These are phyloP conservation scores for Pygoscelis adeliae DNA, from an alignment of 2,113 vertebrate genomes.

Conservation along the genomic window DNA sequence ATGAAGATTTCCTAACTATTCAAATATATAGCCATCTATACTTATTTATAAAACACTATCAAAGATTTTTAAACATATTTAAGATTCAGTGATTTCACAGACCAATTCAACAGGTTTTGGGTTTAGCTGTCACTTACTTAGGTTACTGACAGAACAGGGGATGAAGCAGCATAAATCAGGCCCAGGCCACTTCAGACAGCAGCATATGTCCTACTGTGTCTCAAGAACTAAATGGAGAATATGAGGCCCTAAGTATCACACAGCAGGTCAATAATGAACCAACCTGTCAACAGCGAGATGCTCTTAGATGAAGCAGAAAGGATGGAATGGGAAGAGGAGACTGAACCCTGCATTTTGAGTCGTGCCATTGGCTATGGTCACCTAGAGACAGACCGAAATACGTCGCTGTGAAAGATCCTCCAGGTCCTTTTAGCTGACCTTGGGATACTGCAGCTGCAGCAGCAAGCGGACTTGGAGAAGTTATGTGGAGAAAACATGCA, in stretches of 20 bases:
- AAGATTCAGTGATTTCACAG: not conserved
- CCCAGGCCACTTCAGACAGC: not conserved
- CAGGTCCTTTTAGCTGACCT: not conserved
- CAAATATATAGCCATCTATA: not conserved
- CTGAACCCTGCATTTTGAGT: not conserved
- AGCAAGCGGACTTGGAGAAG: not conserved
- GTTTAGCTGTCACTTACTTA: not conserved
- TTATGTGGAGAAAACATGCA: accelerated
- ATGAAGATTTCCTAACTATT: not conserved
- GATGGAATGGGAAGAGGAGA: not conserved
- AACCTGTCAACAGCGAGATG: accelerated
- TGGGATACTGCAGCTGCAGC: not conserved
- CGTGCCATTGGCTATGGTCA: not conserved
- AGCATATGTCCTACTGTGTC: not conserved
- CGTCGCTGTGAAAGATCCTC: not conserved
- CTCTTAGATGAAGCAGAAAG: not conserved
- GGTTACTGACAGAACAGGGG: not conserved
- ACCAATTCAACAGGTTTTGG: not conserved
- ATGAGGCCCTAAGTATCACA: not conserved
- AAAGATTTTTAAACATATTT: not conserved
- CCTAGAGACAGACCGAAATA: not conserved
- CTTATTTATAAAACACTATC: not conserved
- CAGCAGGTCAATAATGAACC: not conserved
- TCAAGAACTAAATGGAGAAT: not conserved
- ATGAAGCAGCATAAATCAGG: not conserved